phyloP scores from a whole-genome alignment of 2,888 invertebrate genomes.

The Anthoptus insignis region DNA sequence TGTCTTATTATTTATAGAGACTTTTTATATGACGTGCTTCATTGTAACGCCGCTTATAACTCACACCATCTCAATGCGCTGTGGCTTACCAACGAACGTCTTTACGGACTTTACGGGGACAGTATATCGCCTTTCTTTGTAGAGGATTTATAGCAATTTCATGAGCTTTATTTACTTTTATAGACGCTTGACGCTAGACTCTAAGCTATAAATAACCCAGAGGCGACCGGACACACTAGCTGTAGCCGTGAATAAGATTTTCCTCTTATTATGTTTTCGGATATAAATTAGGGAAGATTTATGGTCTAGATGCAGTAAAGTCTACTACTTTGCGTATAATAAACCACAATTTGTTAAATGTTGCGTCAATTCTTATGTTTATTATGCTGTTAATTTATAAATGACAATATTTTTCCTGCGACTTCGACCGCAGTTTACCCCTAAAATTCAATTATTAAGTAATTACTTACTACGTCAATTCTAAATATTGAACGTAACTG shows the following conservation, averaged over 20 bases:
- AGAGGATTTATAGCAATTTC: constrained; percentile 81
- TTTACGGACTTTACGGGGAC: constrained; percentile 56
- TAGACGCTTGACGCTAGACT: constrained; percentile 72
- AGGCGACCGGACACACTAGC: constrained; percentile 68
- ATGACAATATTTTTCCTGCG: background rate
- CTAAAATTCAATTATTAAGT: too few species aligned
- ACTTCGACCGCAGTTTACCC: too few species aligned
- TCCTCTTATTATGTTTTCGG: constrained; percentile 83
- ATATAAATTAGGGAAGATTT: constrained; percentile 84
- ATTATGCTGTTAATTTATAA: background rate
- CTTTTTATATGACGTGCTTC: constrained; percentile 55
- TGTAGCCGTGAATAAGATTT: constrained; percentile 77
- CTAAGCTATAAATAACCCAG: constrained; percentile 79
- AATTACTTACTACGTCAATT: too few species aligned
- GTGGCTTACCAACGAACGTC: constrained; percentile 56
- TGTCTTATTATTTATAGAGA: constrained; percentile 57
- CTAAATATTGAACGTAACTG: too few species aligned
- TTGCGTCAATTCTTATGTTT: background rate
- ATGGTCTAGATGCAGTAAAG: constrained; percentile 50
- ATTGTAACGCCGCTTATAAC: constrained; percentile 58
- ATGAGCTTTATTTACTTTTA: constrained; percentile 85
- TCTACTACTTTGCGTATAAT: constrained; percentile 1
- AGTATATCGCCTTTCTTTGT: constrained; percentile 73
- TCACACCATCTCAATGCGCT: constrained; percentile 56
- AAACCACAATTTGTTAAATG: background rate